Base-by-base conservation (phyloP, 2,797 vertebrate genomes). In the Hirundo rustica region DNA sequence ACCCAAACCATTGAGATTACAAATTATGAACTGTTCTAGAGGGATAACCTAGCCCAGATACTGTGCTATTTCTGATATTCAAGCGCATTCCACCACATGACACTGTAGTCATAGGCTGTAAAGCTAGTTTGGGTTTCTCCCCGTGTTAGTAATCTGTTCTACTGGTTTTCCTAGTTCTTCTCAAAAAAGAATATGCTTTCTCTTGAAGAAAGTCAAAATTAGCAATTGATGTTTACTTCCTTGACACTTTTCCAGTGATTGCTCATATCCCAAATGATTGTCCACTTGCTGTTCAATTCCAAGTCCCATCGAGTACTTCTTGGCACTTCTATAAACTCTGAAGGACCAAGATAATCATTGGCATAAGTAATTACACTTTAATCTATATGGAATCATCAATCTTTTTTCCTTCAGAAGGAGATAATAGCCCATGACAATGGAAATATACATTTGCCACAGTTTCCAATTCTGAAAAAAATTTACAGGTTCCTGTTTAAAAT, bases 161-260 rank as follows among this genome's bases (percentile, higher is more conserved):
- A 64, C 57, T 38, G 57, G 45, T 76, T 89, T 77, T 93, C 76
- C 78, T 67, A 36, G 30, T 73, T 79, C 48, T 91, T 77, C 81
- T 85, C 25, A 50, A 74, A 62, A 47, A 65, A 61, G 25, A 73
- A 55, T 51, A 36, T 60, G 29, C 74, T 76, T 78, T 82, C 71
- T 89, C 55, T 79, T 87, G 48, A 88, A 91, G 36, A 88, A 61
- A 53, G 51, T 64, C 29, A 92, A 76, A 93, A 76, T 88, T 47
- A 89, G 47, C 45, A 76, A 76, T 27, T 76, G 47, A 57, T 79
- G 6, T 66, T 87, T 55, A 23, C 8, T 79, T 87, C 26, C n/a
- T 91, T 91, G 71, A 40, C 57, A 55, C 55, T 94, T 92, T 73
- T 70, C 60, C 3, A 1, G 27, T 66, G 82, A 44, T 51, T 82